Percentiles rank a stretch among this genome's conserved stretches.
These are phyloP conservation scores for Eupristina koningsbergeri DNA, from an alignment of 1,140 invertebrate genomes.

Conservation along the genomic window DNA sequence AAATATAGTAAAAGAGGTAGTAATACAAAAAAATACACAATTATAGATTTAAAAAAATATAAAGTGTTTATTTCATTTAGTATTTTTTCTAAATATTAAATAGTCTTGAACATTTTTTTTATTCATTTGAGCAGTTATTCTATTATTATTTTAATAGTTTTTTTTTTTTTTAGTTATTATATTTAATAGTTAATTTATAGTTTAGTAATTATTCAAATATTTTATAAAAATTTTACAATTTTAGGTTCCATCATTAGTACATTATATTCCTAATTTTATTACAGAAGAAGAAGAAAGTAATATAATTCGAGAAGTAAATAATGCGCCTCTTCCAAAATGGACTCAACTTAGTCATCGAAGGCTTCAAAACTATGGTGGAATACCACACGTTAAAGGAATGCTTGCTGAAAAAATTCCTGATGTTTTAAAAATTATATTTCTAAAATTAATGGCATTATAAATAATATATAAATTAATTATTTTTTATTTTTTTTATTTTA, in stretches of 20 bases:
- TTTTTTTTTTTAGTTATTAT: too few species aligned
- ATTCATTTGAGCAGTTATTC: too few species aligned
- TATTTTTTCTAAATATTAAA: too few species aligned
- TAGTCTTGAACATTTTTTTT: too few species aligned
- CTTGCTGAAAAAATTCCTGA: constrained; percentile 89
- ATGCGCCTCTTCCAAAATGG: constrained; percentile 95
- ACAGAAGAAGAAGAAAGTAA: constrained; percentile 84
- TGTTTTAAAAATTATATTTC: constrained; percentile 64
- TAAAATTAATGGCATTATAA: not conserved
- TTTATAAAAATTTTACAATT: not conserved
- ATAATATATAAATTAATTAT: constrained; percentile 29
- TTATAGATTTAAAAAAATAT: not conserved
- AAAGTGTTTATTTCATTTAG: not conserved
- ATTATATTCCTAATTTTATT: constrained; percentile 95
- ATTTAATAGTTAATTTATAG: too few species aligned
- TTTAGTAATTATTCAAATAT: too few species aligned
- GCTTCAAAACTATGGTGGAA: constrained; percentile 96
- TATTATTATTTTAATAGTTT: too few species aligned
- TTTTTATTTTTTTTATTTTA: constrained; percentile 67
- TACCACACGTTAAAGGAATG: constrained; percentile 95
- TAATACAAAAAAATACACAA: too few species aligned
- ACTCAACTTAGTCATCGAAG: constrained; percentile 91
- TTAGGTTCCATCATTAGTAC: constrained; percentile 76
- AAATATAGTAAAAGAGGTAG: constrained; percentile 37
- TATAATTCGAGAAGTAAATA: constrained; percentile 83